A percentile compares a stretch with the other conserved stretches of the same genome.
phyloP scores from a whole-genome alignment of 2,113 vertebrate species.

The Hemiscyllium ocellatum region DNA sequence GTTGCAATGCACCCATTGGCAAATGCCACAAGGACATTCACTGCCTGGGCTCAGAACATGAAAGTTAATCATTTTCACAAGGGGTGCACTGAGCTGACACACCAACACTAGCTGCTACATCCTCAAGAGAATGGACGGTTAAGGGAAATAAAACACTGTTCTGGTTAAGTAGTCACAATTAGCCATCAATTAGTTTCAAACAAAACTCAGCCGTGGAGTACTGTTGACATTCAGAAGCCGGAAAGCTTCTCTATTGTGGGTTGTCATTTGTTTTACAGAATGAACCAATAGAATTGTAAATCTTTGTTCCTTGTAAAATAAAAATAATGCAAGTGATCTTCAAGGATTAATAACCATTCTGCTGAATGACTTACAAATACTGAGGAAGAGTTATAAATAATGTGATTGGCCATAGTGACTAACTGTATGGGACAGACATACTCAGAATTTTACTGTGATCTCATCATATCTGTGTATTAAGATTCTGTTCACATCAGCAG shows the following conservation, averaged over 20 bases:
- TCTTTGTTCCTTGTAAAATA: not conserved
- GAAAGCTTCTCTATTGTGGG: not conserved
- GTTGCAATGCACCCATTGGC: not conserved
- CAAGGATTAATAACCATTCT: not conserved
- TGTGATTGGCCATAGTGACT: not conserved
- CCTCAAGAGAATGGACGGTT: not conserved
- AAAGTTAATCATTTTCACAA: not conserved
- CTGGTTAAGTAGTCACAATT: not conserved
- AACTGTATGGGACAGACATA: not conserved
- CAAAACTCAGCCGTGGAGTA: not conserved
- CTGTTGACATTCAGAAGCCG: not conserved
- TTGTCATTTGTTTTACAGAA: not conserved
- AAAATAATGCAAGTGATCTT: not conserved
- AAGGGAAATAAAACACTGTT: not conserved
- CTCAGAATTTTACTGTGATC: not conserved
- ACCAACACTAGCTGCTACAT: not conserved
- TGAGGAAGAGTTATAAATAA: not conserved
- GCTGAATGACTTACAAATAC: conserved; percentile 4
- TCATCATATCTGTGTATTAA: not conserved
- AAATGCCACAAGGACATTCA: not conserved
- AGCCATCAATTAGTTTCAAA: not conserved
- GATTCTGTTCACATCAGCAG: not conserved
- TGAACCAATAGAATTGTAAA: not conserved
- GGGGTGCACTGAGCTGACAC: not conserved
- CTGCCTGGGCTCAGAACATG: not conserved